Percentiles rank a stretch among this genome's conserved stretches.
phyloP scores from a whole-genome alignment of 1,140 invertebrate species.

The Bombus pascuorum region DNA sequence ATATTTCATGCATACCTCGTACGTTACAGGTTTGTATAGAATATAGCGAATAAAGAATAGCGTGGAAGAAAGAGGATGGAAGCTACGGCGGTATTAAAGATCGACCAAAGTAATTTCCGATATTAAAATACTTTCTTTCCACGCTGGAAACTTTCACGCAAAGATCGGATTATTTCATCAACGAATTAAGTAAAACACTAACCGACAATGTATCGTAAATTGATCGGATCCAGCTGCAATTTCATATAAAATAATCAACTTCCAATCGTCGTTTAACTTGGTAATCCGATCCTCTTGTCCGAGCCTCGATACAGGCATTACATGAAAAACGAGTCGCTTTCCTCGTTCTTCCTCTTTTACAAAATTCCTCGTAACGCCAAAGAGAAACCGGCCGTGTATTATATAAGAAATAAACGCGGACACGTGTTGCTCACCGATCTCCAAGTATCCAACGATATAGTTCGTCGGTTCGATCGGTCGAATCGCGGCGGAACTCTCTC shows the following conservation, averaged over 20 bases:
- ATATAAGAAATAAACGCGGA: constrained; percentile 12
- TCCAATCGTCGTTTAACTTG: not conserved
- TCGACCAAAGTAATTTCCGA: no score
- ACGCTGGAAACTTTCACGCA: not conserved
- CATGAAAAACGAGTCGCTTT: not conserved
- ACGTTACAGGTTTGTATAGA: no score
- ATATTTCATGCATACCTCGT: no score
- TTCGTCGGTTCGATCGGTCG: constrained; percentile 28
- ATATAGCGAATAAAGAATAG: no score
- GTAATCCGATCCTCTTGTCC: not conserved
- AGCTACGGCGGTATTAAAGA: no score
- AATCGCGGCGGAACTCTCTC: constrained; percentile 18
- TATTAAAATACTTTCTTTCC: not conserved
- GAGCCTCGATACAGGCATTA: not conserved
- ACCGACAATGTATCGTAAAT: not conserved
- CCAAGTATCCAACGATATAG: constrained; percentile 49
- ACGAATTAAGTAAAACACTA: no score
- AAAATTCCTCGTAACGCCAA: not conserved
- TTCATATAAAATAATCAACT: not conserved
- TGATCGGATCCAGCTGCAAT: not conserved
- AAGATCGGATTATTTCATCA: not conserved
- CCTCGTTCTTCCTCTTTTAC: not conserved
- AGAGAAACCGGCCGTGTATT: constrained; percentile 13
- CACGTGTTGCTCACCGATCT: constrained; percentile 46
- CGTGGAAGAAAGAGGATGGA: no score